phyloP scores from a whole-genome alignment of 2,888 invertebrate species.

The Drosophila atroscutellata region DNA sequence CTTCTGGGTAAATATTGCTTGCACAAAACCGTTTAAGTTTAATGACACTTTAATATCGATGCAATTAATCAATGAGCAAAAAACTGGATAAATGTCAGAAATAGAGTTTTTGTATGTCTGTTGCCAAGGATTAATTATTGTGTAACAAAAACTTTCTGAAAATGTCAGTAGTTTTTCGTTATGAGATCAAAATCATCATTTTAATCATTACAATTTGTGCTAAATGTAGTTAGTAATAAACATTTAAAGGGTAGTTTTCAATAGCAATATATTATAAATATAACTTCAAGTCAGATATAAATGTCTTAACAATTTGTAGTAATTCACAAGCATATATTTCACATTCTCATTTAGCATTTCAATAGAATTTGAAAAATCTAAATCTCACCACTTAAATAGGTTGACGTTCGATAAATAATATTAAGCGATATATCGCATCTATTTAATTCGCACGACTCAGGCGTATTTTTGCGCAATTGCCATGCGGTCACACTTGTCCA shows the following conservation, averaged over 20 bases:
- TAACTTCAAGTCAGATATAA: not conserved
- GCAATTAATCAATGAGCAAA: slow-evolving; percentile 16
- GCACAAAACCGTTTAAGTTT: not conserved
- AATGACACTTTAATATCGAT: slow-evolving; percentile 28
- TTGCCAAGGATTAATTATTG: not conserved
- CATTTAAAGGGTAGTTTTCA: not conserved
- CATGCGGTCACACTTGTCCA: slow-evolving; percentile 39
- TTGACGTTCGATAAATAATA: slow-evolving; percentile 10
- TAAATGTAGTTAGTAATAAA: not conserved
- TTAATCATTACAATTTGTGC: not conserved
- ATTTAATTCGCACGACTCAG: not conserved
- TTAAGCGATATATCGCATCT: slow-evolving; percentile 1
- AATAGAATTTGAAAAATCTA: not conserved
- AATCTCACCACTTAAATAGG: not conserved
- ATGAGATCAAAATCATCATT: not conserved
- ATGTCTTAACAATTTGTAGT: not conserved
- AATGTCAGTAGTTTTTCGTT: not conserved
- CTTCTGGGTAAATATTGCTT: not conserved
- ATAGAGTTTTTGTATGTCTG: slow-evolving; percentile 1
- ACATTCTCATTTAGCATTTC: not conserved
- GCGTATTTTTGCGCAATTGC: slow-evolving; percentile 5
- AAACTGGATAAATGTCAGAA: not conserved
- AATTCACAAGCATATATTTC: not conserved
- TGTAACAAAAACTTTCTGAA: not conserved
- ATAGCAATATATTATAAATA: not conserved